Evolutionary conservation across 2,888 invertebrate genomes (phyloP), one percentile per base, ranked within the genome.

Genomic region (Diplolepis rosae): DNA sequence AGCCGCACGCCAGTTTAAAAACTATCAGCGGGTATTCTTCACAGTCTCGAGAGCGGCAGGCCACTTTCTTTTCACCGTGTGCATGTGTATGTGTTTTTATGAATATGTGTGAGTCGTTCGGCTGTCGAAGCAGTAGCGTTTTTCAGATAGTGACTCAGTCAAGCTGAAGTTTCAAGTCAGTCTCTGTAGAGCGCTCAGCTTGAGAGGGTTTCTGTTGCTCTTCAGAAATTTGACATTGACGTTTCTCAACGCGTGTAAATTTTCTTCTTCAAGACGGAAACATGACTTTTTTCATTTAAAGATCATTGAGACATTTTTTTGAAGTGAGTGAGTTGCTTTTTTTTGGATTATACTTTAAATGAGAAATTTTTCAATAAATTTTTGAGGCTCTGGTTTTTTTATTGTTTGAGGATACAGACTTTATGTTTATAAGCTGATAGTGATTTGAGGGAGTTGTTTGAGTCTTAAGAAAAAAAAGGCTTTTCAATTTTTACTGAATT

Each of bases 81-180:
- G 18, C 5, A 18, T 56, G 61, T 61, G 54, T 7, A 11, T 5
- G 24, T 50, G 50, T 50, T 61, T 24, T 24, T 13, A 24, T 61
- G 13, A 24, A 22, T 6, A 13, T 39, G 61, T 39, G 35, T 22
- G 24, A 56, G 56, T 13, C 56, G 35, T 61, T 35, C 61, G 39
- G 35, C 61, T 61, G 39, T 61, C 35, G 61, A 61, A 24, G 61
- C 61, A 35, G 61, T 61, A 61, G 61, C 61, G 32, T 61, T 61
- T 61, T 61, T 61, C 61, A 39, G 32, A 61, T 22, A 61, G 61
- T 61, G 61, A 61, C 35, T 61, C 61, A 61, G 61, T 35, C 61
- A 24, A 61, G 39, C 39, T 61, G 32, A 35, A 56, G 56, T 56
- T 56, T 56, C 56, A 56, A 61, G 35, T 61, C 35, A 61, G 61